Evolutionary conservation across 1,140 invertebrate species (phyloP).

Genomic region (Atta colombica): DNA sequence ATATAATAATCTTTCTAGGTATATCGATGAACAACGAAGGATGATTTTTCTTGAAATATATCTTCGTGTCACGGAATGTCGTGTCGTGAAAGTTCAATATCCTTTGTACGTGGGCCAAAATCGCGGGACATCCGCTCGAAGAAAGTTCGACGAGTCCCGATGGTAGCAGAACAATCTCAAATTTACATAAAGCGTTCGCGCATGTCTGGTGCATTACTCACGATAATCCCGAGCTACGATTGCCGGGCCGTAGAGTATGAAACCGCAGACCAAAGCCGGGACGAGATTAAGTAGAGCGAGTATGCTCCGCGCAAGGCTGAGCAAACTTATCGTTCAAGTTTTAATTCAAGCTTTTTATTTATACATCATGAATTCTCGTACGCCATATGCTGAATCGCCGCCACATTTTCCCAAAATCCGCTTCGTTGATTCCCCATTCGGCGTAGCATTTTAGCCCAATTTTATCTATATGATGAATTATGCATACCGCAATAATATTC

Average conservation of each 20-base stretch:
- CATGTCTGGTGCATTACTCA: slow-evolving; percentile 70
- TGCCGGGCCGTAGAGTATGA: slow-evolving; percentile 44
- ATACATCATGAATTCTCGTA: slow-evolving; percentile 68
- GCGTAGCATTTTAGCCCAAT: slow-evolving; percentile 23
- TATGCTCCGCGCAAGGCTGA: slow-evolving; percentile 11
- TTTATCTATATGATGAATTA: slow-evolving; percentile 41
- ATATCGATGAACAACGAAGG: neutral
- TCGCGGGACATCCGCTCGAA: slow-evolving; percentile 10
- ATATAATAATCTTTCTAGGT: neutral
- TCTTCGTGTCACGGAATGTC: neutral
- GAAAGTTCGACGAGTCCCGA: slow-evolving; percentile 38
- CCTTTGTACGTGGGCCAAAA: slow-evolving; percentile 3
- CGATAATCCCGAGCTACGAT: slow-evolving; percentile 69
- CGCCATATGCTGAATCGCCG: neutral
- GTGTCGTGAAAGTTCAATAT: slow-evolving; percentile 11
- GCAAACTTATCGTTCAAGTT: slow-evolving; percentile 71
- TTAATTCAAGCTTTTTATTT: slow-evolving; percentile 76
- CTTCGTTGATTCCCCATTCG: slow-evolving; percentile 44
- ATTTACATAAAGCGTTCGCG: slow-evolving; percentile 73
- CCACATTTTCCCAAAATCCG: slow-evolving; percentile 42
- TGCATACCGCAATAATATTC: slow-evolving; percentile 28
- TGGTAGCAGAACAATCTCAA: slow-evolving; percentile 65
- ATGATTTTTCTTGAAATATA: neutral
- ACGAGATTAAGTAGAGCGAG: neutral
- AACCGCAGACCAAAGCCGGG: slow-evolving; percentile 63